Base-by-base conservation (phyloP, 2,888 invertebrate species). In the Anoplius nigerrimus region DNA sequence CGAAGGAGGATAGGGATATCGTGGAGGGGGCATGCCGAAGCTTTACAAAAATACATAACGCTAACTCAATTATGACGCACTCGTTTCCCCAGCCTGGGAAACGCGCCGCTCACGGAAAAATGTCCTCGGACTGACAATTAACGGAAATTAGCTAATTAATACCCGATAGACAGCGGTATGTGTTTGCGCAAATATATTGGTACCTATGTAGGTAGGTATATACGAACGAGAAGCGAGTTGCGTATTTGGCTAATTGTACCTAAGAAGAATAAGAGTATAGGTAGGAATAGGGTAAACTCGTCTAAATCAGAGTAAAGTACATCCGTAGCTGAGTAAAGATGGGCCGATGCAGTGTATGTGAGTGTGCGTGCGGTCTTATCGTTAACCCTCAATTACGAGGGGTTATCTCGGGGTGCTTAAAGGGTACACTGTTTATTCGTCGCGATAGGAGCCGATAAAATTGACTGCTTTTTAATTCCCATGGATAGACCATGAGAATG, bases 41-140 rank as follows among this genome's bases (percentile, higher is more conserved):
- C 66, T 72, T 71, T 74, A n/a, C n/a, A 83, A 82, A 83, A 82
- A 83, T 76, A 69, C 80, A 69, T 70, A 71, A 81, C 81, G 88
- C 87, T 88, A 88, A 88, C 84, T 88, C 82, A 88, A 88, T 88
- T 88, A 88, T 88, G 88, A 88, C 86, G 86, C 81, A 84, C 88
- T 85, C 82, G 87, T 88, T 88, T 88, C 82, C 86, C 74, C 74
- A 72, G 84, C 85, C 85, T 86, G 88, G 88, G 87, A 88, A 88
- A 87, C 80, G 34, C 34, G 34, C 34, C 74, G 74, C 71, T 68
- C 62, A 68, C 64, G 78, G 81, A 86, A 87, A 87, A 85, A 84
- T 82, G 88, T 87, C 88, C 87, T 86, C 86, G 85, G 69, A n/a
- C 66, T 79, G 80, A 68, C 84, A 84, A 87, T 88, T 88, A 88